Base-by-base conservation (phyloP, 2,797 vertebrate genomes). In the Syngnathus rostellatus region DNA sequence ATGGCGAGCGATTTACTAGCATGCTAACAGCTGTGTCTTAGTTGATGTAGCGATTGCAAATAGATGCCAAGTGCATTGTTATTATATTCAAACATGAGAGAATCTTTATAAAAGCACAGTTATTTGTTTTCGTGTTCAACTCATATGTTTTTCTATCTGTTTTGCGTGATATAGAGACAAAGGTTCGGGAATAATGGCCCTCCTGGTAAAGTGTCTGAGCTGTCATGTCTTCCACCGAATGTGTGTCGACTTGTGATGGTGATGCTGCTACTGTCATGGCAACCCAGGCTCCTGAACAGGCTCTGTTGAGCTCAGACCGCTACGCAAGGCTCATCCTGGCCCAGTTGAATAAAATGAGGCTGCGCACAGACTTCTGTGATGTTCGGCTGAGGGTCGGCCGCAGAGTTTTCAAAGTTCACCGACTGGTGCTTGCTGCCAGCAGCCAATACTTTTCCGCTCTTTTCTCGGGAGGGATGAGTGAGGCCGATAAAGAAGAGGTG, bases 401-500 rank as follows among this genome's bases (percentile, higher is more conserved):
- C 16, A 86, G 85, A 51, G 86, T 88, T 60, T 99, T 98, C 80
- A 84, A 82, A 68, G 95, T 94, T 63, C 97, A 99, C 74, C 91
- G 93, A 12, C 81, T 99, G 78, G 94, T 98, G 68, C 89, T 99
- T 39, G 96, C 97, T 45, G 95, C 97, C 53, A 97, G 96, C 83
- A 98, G 95, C 74, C 95, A 94, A 0, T 99, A 99, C 77, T 98
- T 99, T 82, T 88, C 94, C 1, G 96, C 95, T 62, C 88, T 99
- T 53, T 96, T 99, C 76, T 92, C 93, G 0, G 91, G 93, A 11
- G 93, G 93, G 45, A 94, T 99, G 96, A 95, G 90, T 66, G 97
- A 99, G 72, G 91, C 92, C 2, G 91, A 91, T 14, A 92, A 94
- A 81, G 93, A 96, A 8, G 92, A 94, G 76, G 92, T 99, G 71